Evolutionary conservation across 2,888 invertebrate species (phyloP).

Genomic region (Colletes collaris): DNA sequence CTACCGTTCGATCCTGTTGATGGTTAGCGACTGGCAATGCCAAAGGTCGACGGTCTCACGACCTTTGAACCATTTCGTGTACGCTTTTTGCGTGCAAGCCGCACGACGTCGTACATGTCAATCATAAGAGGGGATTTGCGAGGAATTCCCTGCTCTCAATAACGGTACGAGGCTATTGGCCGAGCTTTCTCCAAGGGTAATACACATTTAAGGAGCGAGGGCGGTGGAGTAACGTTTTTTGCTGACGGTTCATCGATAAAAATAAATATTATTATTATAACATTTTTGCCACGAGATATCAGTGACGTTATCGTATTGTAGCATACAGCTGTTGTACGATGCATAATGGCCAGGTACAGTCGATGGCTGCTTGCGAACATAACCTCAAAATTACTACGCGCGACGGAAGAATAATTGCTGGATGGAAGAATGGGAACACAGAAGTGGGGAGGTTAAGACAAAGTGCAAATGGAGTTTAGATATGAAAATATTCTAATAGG

Average conservation of each 20-base stretch:
- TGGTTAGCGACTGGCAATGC: slow-evolving; percentile 63
- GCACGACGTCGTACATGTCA: slow-evolving; percentile 50
- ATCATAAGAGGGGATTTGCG: slow-evolving; percentile 48
- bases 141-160: slow-evolving; percentile 45
- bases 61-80: slow-evolving; percentile 72
- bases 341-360: no score
- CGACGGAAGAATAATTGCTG: no score
- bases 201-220: background rate
- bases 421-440: no score
- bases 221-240: slow-evolving; percentile 15
- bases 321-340: no score
- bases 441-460: no score
- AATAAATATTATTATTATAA: slow-evolving; percentile 1
- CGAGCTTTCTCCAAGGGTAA: slow-evolving; percentile 33
- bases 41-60: slow-evolving; percentile 71
- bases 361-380: no score
- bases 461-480: no score
- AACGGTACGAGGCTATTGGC: slow-evolving; percentile 33
- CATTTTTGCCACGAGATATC: no score
- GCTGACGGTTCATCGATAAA: slow-evolving; percentile 7
- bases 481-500: no score
- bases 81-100: slow-evolving; percentile 55
- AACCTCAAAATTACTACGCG: no score
- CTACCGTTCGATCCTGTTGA: slow-evolving; percentile 67
- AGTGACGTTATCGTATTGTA: no score